Evolutionary conservation across 2,888 invertebrate genomes (phyloP).

Genomic region (Lathronympha strigana): DNA sequence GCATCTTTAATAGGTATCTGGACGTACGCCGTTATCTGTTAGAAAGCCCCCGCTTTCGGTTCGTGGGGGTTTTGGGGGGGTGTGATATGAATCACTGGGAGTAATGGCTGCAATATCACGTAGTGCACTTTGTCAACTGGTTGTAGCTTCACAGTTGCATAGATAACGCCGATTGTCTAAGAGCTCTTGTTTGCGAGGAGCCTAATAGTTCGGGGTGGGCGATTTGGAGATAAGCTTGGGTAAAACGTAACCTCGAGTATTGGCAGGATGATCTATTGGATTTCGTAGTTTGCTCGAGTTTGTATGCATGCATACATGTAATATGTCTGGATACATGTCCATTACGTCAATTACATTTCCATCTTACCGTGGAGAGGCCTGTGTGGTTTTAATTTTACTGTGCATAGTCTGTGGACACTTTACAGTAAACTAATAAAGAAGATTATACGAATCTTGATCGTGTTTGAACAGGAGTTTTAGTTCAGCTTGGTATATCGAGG

Average conservation of each 20-base stretch:
- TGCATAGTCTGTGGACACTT: no score
- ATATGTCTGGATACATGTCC: no score
- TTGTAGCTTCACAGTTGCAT: constrained; percentile 79
- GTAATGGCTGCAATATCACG: constrained; percentile 84
- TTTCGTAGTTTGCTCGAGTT: background rate
- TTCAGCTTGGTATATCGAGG: no score
- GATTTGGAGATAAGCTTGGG: constrained; percentile 27
- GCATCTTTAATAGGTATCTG: constrained; percentile 73
- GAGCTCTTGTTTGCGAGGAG: constrained; percentile 38
- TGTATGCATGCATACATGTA: background rate
- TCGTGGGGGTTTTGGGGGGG: constrained; percentile 57
- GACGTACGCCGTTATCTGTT: constrained; percentile 71
- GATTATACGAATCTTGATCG: no score
- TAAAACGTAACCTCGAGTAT: constrained; percentile 27
- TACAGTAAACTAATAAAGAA: no score
- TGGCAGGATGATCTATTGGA: constrained; percentile 32
- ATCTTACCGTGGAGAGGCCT: background rate
- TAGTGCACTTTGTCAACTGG: constrained; percentile 84
- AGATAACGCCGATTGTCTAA: constrained; percentile 58
- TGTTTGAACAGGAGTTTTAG: no score
- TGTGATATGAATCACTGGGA: constrained; percentile 81
- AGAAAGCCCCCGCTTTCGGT: constrained; percentile 59
- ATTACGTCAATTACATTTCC: background rate
- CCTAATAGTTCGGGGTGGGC: constrained; percentile 37
- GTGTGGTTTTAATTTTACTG: no score